Evolutionary conservation across 1,140 invertebrate species (phyloP).

Genomic region (Oscheius sp.): DNA sequence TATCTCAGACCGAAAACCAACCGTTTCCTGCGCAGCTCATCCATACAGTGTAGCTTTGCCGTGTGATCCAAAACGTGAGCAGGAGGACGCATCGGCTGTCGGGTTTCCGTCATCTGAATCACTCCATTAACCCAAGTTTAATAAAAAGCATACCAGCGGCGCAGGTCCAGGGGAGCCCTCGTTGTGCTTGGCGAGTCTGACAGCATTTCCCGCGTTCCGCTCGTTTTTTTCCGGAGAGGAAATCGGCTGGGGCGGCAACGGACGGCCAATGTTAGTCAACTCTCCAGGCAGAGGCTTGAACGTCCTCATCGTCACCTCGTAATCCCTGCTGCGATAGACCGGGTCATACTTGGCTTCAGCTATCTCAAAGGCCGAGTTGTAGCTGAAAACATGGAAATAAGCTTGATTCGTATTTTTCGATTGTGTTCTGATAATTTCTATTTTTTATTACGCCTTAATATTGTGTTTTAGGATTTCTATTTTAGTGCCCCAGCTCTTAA

Average conservation of each 20-base stretch:
- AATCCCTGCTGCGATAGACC: not conserved
- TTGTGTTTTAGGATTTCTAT: no score
- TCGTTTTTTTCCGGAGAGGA: not conserved
- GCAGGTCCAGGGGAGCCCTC: conserved; percentile 17
- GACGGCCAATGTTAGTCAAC: not conserved
- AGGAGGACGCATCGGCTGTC: conserved; percentile 16
- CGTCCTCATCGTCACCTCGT: not conserved
- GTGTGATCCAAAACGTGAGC: conserved; percentile 22
- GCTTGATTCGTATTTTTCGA: no score
- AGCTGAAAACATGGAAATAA: no score
- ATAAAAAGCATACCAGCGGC: not conserved
- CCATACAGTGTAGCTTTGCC: conserved; percentile 45
- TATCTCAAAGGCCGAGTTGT: not conserved
- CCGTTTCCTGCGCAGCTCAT: conserved; percentile 45
- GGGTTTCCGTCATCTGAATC: not conserved
- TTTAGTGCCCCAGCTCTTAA: no score
- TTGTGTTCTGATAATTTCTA: no score
- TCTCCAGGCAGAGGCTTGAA: not conserved
- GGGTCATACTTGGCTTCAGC: not conserved
- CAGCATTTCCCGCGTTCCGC: not conserved
- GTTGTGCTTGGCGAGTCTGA: conserved; percentile 17
- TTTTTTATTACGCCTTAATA: no score
- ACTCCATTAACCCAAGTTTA: not conserved
- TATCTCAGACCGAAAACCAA: conserved; percentile 27
- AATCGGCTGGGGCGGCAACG: not conserved